Percentiles rank a stretch among this genome's conserved stretches.
phyloP scores from a whole-genome alignment of 2,888 invertebrate genomes.

The Acanthosepion esculentum region DNA sequence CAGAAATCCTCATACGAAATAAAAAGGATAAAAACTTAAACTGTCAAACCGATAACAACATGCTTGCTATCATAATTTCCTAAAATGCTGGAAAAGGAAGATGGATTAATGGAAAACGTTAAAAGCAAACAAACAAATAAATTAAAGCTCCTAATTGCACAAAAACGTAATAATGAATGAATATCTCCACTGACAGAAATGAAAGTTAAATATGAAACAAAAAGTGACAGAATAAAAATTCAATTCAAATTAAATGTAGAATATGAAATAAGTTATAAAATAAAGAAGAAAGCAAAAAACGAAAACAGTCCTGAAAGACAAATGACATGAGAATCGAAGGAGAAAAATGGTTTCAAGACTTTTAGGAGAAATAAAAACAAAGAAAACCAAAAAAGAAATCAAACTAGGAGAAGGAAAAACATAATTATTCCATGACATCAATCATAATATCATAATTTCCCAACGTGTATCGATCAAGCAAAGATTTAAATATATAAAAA shows the following conservation, averaged over 20 bases:
- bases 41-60: neutral
- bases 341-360: neutral
- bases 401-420: neutral
- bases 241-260: neutral
- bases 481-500: neutral
- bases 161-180: no score
- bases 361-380: neutral
- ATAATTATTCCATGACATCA: neutral
- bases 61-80: neutral
- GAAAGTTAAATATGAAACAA: neutral
- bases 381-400: neutral
- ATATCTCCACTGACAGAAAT: neutral
- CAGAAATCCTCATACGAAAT: no score
- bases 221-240: neutral
- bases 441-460: conserved; percentile 17
- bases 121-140: neutral
- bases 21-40: no score
- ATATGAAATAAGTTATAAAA: neutral
- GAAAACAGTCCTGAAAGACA: neutral
- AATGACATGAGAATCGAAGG: neutral
- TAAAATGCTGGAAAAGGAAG: neutral
- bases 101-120: neutral
- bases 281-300: neutral
- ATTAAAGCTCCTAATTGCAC: neutral
- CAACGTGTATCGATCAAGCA: neutral